Conservation (phyloP, 2,113 vertebrate species). For the Willisornis vidua region DNA sequence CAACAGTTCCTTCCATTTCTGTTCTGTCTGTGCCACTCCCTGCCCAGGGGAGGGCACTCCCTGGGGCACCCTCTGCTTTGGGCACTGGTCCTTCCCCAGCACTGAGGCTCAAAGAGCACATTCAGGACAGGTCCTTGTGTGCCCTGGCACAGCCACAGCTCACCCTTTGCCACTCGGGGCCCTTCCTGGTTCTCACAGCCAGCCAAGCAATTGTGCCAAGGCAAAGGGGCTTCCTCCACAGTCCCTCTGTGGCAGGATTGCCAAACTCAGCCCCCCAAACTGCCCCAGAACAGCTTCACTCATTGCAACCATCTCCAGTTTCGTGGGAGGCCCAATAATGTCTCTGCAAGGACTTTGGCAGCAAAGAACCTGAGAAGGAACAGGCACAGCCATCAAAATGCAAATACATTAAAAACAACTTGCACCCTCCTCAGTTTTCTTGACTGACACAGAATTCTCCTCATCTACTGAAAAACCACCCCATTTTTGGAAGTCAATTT, state of each 20-base stretch:
- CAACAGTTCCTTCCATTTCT: not conserved
- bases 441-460: not conserved
- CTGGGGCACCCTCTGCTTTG: not conserved
- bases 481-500: not conserved
- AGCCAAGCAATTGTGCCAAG: not conserved
- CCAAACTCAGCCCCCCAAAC: not conserved
- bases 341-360: not conserved
- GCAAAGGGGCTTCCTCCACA: not conserved
- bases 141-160: accelerated
- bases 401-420: not conserved
- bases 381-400: not conserved
- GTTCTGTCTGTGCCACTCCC: not conserved
- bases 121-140: not conserved
- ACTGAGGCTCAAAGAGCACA: not conserved
- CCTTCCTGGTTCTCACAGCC: not conserved
- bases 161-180: not conserved
- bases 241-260: not conserved
- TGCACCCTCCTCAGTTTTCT: not conserved
- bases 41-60: not conserved
- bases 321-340: not conserved
- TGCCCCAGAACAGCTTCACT: not conserved
- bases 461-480: not conserved
- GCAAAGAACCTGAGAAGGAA: not conserved
- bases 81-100: accelerated
- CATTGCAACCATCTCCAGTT: not conserved